These are phyloP conservation scores for Theropithecus gelada DNA, from an alignment of 2,113 vertebrate species.

Conservation along the genomic window DNA sequence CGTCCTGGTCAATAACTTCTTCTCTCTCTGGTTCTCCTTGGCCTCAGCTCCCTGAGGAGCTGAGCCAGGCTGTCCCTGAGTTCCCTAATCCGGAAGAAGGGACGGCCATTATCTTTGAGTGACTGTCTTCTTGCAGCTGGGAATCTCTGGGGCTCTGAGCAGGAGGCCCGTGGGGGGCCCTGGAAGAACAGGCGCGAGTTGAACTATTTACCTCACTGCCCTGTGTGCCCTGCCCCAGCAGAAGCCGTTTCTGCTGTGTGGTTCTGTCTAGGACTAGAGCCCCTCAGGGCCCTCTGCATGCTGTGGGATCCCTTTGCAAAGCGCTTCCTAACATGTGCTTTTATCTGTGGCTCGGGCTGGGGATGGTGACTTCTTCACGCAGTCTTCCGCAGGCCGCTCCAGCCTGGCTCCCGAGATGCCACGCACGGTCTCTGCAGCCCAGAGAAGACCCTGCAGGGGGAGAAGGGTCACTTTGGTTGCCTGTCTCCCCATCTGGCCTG, in stretches of 20 bases:
- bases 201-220: fast-evolving
- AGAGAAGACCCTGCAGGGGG: neutral
- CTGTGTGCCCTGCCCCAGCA: neutral
- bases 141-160: neutral
- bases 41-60: neutral
- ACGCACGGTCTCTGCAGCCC: fast-evolving
- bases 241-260: neutral
- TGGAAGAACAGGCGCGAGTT: fast-evolving
- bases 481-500: neutral
- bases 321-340: neutral
- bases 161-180: fast-evolving
- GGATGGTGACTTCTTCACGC: no score
- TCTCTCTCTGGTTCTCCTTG: neutral
- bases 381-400: neutral
- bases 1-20: neutral
- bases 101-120: neutral
- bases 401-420: neutral
- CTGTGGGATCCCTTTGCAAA: fast-evolving
- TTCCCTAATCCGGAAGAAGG: neutral
- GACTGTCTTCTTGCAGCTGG: fast-evolving
- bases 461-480: neutral
- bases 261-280: neutral
- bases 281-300: fast-evolving
- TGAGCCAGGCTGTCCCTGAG: neutral
- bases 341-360: neutral